These are phyloP conservation scores for Heliocidaris tuberculata DNA, from an alignment of 35 echinoderm and acorn worm species.

Conservation along the genomic window DNA sequence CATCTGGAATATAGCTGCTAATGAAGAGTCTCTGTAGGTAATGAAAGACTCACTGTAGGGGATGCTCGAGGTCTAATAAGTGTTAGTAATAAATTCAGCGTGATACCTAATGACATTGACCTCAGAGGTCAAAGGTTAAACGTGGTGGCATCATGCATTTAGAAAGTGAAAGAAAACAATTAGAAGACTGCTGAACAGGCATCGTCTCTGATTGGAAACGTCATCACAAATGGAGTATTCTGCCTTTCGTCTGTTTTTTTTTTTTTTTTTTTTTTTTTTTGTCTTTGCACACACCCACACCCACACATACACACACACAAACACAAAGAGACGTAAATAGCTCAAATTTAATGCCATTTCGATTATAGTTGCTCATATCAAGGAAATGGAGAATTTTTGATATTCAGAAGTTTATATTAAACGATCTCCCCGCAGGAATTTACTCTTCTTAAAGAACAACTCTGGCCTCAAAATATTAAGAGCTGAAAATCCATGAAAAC, in stretches of 20 bases:
- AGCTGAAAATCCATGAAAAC: no score
- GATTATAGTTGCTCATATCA: no score
- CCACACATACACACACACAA: no score
- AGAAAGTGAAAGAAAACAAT: neutral
- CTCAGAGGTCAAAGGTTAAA: conserved; percentile 1
- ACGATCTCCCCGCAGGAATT: no score
- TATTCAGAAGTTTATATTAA: no score
- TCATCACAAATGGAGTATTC: neutral
- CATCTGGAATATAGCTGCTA: neutral
- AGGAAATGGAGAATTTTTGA: no score
- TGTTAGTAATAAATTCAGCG: neutral
- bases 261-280: neutral
- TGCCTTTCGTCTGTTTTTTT: neutral
- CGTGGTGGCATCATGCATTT: neutral
- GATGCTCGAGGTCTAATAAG: neutral
- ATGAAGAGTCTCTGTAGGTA: neutral
- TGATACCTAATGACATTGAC: neutral
- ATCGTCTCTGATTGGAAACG: neutral
- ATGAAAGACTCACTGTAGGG: neutral
- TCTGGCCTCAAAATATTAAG: no score
- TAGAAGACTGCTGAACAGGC: neutral
- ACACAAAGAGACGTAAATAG: no score
- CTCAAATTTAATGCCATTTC: no score
- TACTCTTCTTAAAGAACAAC: no score
- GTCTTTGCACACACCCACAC: no score